A percentile compares a stretch with the other conserved stretches of the same genome.
Evolutionary conservation across 2,888 invertebrate species (phyloP).

Genomic region (Thereva unica): DNA sequence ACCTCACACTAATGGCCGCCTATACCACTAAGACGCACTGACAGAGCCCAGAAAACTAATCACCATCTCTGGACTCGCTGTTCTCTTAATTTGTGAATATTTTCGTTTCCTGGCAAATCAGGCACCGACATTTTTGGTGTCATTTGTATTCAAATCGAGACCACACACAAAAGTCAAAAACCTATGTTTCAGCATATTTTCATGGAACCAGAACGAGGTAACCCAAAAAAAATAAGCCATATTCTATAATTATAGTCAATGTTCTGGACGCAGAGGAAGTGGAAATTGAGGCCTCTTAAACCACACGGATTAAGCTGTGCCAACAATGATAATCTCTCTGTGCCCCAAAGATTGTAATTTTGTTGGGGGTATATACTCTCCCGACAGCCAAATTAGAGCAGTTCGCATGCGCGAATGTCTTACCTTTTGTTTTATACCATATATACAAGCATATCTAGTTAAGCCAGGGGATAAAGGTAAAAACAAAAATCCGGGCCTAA

Average conservation of each 20-base stretch:
- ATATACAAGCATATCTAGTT: no score
- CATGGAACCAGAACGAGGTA: no score
- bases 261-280: constrained; percentile 9
- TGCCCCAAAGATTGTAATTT: neutral
- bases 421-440: no score
- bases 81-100: constrained; percentile 34
- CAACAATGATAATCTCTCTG: constrained; percentile 20
- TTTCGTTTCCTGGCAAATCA: constrained; percentile 35
- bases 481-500: no score
- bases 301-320: constrained; percentile 31
- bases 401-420: no score
- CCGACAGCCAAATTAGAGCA: neutral
- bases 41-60: constrained; percentile 18
- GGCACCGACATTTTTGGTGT: constrained; percentile 33
- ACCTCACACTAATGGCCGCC: neutral
- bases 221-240: neutral
- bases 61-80: constrained; percentile 5
- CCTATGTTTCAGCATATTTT: neutral
- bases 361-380: neutral
- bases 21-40: constrained; percentile 1
- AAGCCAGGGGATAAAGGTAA: no score
- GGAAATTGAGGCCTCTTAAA: constrained; percentile 21
- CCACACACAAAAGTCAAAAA: constrained; percentile 36
- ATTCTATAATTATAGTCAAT: constrained; percentile 25
- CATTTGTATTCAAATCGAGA: constrained; percentile 37